Conservation (phyloP, 2,797 vertebrate species). For the Phoebastria nigripes region DNA sequence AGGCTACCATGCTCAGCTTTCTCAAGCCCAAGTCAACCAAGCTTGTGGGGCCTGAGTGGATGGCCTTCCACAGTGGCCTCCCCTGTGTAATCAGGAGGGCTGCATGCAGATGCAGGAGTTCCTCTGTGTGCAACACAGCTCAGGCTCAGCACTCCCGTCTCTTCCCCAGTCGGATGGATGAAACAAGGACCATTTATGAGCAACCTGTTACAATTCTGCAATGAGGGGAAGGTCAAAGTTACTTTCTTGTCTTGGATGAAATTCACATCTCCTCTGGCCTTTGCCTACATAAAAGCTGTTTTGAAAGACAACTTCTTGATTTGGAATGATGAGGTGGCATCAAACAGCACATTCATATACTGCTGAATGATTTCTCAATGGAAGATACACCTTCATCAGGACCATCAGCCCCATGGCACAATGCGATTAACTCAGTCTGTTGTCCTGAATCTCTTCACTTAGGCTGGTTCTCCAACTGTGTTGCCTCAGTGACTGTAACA, state of each 20-base stretch:
- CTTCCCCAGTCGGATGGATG: background rate
- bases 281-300: background rate
- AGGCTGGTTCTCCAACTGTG: background rate
- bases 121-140: background rate
- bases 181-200: background rate
- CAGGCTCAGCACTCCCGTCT: background rate
- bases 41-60: background rate
- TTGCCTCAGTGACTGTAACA: background rate
- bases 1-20: background rate
- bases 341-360: background rate
- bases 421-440: background rate
- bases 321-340: background rate
- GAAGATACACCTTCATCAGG: background rate
- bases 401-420: background rate
- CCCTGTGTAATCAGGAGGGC: background rate
- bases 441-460: background rate
- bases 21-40: background rate
- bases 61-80: too few relatives aligned
- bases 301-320: background rate
- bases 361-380: background rate
- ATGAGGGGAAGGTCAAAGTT: background rate
- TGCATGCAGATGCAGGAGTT: background rate
- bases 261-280: background rate
- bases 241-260: background rate
- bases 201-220: background rate